Conservation (phyloP, 53 echinoderm and acorn worm genomes). For the Glandiceps talaboti region DNA sequence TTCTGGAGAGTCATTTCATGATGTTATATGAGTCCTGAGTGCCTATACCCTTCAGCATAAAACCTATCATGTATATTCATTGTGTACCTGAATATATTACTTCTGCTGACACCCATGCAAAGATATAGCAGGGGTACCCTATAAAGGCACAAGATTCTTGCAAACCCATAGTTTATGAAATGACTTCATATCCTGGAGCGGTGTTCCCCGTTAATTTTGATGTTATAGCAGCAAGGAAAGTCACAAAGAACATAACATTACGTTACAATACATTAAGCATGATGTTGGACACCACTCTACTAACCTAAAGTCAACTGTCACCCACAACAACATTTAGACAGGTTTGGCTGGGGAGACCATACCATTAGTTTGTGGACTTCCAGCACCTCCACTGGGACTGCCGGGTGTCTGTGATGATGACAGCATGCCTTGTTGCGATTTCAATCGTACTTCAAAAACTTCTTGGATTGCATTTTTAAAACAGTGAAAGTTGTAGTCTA, state of each 20-base stretch:
- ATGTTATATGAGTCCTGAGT: no score
- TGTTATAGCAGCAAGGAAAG: neutral
- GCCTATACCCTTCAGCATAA: no score
- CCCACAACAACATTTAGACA: neutral
- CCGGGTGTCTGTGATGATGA: neutral
- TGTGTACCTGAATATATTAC: no score
- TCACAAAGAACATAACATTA: neutral
- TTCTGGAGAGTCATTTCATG: no score
- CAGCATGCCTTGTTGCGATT: constrained; percentile 21
- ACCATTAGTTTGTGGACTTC: constrained; percentile 70
- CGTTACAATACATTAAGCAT: neutral
- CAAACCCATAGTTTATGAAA: no score
- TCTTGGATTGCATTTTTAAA: constrained; percentile 99
- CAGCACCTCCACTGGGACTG: constrained; percentile 1
- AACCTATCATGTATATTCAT: no score
- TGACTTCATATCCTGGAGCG: no score
- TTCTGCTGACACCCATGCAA: neutral
- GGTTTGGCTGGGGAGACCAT: constrained; percentile 13
- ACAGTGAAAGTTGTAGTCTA: constrained; percentile 98
- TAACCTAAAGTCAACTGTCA: neutral
- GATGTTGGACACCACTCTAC: neutral
- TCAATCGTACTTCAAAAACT: constrained; percentile 80
- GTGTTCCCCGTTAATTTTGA: no score
- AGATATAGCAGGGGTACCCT: neutral
- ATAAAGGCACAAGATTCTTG: no score